These are phyloP conservation scores for Plotosus lineatus DNA, from an alignment of 2,113 vertebrate species.

Conservation along the genomic window DNA sequence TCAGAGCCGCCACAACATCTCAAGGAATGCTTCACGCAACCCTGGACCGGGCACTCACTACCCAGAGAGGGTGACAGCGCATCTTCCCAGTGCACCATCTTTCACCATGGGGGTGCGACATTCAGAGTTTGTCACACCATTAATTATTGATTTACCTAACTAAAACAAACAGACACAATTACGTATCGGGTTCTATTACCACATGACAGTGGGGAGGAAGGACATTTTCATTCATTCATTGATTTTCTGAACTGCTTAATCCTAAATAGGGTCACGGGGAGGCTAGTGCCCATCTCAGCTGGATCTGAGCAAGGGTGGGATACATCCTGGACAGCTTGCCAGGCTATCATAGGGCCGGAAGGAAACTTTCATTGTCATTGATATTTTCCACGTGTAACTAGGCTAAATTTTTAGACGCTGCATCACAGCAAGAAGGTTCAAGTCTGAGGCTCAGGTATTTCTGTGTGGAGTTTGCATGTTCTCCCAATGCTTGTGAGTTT, in stretches of 20 bases:
- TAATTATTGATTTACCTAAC: constrained; percentile 64
- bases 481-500: no score
- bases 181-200: background rate
- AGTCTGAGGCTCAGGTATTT: no score
- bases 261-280: no score
- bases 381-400: background rate
- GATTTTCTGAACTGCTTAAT: no score
- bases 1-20: constrained; percentile 72
- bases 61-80: constrained; percentile 73
- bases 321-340: no score
- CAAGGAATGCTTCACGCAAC: constrained; percentile 40
- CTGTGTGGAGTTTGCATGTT: no score
- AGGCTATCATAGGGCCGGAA: no score
- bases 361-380: no score
- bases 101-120: constrained; percentile 80
- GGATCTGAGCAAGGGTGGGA: no score
- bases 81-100: constrained; percentile 72
- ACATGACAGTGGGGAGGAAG: background rate
- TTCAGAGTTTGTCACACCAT: constrained; percentile 74
- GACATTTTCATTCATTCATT: background rate
- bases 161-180: constrained; percentile 50
- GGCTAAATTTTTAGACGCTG: no score
- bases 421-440: no score
- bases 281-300: no score
- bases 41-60: constrained; percentile 81